These are phyloP conservation scores for Antechinus stuartii DNA, from an alignment of 2,113 vertebrate species.

Conservation along the genomic window DNA sequence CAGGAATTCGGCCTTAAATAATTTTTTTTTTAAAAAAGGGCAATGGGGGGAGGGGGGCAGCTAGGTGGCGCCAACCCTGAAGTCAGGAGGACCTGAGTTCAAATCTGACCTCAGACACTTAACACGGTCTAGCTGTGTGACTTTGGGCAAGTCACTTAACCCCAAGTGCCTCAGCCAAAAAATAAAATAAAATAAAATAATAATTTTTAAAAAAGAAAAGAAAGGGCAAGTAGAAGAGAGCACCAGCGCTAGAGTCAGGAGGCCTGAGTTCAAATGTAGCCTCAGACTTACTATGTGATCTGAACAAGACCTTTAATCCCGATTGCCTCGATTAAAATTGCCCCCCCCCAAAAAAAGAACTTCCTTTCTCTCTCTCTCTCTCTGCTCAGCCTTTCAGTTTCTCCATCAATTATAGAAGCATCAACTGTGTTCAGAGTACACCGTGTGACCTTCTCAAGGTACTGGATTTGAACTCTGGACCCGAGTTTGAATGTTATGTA, in stretches of 20 bases:
- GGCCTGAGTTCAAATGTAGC: no score
- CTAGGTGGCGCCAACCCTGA: not conserved
- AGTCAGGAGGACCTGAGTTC: not conserved
- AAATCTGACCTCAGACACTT: not conserved
- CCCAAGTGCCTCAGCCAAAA: not conserved
- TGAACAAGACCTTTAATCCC: no score
- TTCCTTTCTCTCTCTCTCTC: not conserved
- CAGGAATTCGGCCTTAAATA: not conserved
- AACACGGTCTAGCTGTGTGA: not conserved
- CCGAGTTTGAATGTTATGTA: not conserved
- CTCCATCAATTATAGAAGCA: not conserved
- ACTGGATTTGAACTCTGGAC: not conserved
- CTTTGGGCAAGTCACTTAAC: not conserved
- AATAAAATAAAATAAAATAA: not conserved
- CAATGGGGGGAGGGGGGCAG: not conserved
- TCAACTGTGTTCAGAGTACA: not conserved
- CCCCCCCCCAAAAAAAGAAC: no score
- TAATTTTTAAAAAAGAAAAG: not conserved
- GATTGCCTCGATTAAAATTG: no score
- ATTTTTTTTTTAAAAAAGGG: not conserved
- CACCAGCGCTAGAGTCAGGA: no score
- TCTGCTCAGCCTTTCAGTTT: not conserved
- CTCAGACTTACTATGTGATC: no score
- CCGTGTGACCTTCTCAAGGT: not conserved
- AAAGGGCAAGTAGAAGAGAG: not conserved